phyloP scores from a whole-genome alignment of 2,113 vertebrate genomes.

The Pyxicephalus adspersus region DNA sequence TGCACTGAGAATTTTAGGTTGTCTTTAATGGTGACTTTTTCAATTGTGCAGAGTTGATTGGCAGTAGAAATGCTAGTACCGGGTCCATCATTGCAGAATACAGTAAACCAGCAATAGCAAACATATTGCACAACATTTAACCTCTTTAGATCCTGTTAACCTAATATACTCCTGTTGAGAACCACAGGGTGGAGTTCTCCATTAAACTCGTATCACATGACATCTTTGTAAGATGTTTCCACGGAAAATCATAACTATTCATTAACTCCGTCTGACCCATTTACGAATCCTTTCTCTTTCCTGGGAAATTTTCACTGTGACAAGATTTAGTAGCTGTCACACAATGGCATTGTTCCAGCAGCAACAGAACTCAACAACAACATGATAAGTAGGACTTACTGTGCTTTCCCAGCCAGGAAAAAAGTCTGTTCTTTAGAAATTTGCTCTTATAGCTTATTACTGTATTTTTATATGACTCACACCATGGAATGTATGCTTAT shows the following conservation, averaged over 20 bases:
- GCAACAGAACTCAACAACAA: constrained; percentile 18
- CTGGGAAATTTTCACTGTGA: background rate
- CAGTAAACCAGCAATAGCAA: too few species aligned
- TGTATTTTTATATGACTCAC: background rate
- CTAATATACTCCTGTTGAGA: too few species aligned
- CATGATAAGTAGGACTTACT: background rate
- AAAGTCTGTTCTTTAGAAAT: background rate
- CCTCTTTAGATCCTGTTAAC: too few species aligned
- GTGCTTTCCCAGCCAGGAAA: background rate
- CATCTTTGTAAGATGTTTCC: too few species aligned
- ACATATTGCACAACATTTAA: too few species aligned
- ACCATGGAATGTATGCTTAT: background rate
- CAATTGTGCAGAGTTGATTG: too few species aligned
- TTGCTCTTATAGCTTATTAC: background rate
- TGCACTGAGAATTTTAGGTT: too few species aligned
- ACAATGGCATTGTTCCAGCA: background rate
- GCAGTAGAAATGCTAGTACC: too few species aligned
- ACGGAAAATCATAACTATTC: background rate
- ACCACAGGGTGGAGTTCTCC: too few species aligned
- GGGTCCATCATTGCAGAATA: too few species aligned
- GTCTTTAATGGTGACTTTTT: too few species aligned
- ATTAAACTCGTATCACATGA: too few species aligned
- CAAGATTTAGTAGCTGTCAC: constrained; percentile 10
- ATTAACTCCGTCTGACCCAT: background rate
- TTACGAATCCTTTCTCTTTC: constrained; percentile 1